Evolutionary conservation across 2,113 vertebrate species (phyloP), one percentile per base, ranked within the genome.

Genomic region (Hydrolagus affinis): DNA sequence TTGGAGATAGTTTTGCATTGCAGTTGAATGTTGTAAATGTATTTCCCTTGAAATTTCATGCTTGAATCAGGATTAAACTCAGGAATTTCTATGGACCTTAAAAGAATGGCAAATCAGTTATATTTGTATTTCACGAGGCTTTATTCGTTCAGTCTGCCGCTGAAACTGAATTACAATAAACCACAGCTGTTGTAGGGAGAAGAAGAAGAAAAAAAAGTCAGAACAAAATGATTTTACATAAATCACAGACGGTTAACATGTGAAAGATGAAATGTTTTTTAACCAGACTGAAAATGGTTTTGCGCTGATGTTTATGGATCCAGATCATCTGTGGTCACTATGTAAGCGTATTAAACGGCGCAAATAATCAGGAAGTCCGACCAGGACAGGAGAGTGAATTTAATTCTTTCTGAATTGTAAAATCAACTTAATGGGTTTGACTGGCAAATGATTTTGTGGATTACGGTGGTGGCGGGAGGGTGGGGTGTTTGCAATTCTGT

Each of bases 101-200:
- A 83, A 66, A 83, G 78, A 83, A 83, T 83, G 78, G 66, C 62
- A 83, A 83, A 83, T 83, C 25, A 62, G 60, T 68, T 30, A 83
- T 83, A 66, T 83, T 68, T 68, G 78, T 83, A 11, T 19, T 83
- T 68, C 78, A 83, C 15, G 25, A 3, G 19, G 60, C 78, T 83
- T 83, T 66, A 66, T 83, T 83, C 78, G 9, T 32, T 66, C 62
- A 80, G 17, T 83, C 62, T 68, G 28, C 62, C 10, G 32, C 60
- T 83, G 10, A 83, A 32, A 68, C 78, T 32, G 62, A 83, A 62
- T 32, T 15, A 83, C 28, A 66, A 68, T 66, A 68, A 15, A n/a
- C 28, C 17, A 19, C 25, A 66, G 30, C 60, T 21, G 17, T 44
- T 44, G 8, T 66, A 66, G 30, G 23, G 28, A 2, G 25, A 30